Conservation (phyloP, 2,888 invertebrate species). For the Buathra laborator region DNA sequence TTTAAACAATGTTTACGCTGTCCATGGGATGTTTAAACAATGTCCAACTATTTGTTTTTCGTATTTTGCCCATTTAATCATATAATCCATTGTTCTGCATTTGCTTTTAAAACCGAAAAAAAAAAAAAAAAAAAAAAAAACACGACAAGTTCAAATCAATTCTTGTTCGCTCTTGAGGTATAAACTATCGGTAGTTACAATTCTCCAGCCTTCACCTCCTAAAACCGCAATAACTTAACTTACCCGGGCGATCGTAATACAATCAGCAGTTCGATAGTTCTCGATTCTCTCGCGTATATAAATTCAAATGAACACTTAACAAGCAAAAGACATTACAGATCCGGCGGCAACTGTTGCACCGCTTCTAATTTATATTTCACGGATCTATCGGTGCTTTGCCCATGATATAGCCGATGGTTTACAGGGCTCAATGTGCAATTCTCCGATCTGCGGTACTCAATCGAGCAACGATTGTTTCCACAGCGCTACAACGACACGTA, state of each 20-base stretch:
- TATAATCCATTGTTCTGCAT: not conserved
- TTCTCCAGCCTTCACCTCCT: constrained; percentile 43
- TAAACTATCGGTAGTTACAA: constrained; percentile 8
- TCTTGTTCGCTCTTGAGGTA: not conserved
- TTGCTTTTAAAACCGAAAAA: not conserved
- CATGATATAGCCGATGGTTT: constrained; percentile 11
- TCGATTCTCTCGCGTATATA: constrained; percentile 14
- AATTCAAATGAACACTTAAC: constrained; percentile 46
- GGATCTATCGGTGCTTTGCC: constrained; percentile 24
- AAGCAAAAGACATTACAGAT: constrained; percentile 43
- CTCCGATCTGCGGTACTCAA: constrained; percentile 18
- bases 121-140: constrained; percentile 3
- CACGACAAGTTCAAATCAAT: constrained; percentile 6
- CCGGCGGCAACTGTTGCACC: constrained; percentile 42
- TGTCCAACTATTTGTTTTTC: not conserved
- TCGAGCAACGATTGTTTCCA: constrained; percentile 46
- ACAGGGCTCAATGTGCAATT: constrained; percentile 26
- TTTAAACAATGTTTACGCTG: not conserved
- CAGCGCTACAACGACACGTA: constrained; percentile 39
- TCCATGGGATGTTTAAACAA: not conserved
- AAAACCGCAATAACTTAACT: constrained; percentile 30
- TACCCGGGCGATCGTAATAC: constrained; percentile 25
- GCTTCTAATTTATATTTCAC: constrained; percentile 72
- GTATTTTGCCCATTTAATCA: not conserved
- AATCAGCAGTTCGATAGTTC: constrained; percentile 34